Percentiles rank a stretch among this genome's conserved stretches.
Evolutionary conservation across 2,888 invertebrate species (phyloP).

Genomic region (Macrosiphum euphorbiae): DNA sequence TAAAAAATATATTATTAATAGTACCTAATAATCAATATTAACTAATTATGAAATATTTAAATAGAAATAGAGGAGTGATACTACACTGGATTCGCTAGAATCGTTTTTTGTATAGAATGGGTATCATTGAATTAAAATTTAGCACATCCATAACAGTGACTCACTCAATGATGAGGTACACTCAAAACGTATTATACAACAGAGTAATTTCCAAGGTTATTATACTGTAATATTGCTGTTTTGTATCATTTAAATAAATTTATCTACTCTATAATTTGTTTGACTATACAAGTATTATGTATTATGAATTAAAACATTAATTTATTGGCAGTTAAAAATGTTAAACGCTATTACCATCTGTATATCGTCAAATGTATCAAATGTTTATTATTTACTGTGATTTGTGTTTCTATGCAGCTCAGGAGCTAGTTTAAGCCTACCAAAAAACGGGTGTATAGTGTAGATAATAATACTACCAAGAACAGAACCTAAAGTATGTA

Average conservation of each 20-base stretch:
- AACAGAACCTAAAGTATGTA: not conserved
- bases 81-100: not conserved
- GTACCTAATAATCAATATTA: not conserved
- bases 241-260: conserved; percentile 9
- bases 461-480: not conserved
- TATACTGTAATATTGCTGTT: not conserved
- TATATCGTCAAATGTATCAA: not conserved
- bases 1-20: not conserved
- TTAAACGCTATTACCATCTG: not conserved
- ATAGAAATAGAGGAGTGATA: not conserved
- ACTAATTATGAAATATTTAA: not conserved
- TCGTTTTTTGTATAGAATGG: not conserved
- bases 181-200: not conserved
- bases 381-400: not conserved
- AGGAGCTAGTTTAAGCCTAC: not conserved
- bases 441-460: not conserved
- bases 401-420: not conserved
- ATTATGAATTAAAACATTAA: not conserved
- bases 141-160: not conserved
- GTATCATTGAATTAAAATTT: not conserved
- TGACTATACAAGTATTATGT: not conserved
- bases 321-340: not conserved
- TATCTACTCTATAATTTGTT: not conserved
- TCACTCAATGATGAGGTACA: not conserved
- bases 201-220: not conserved